phyloP scores from a whole-genome alignment of 2,797 vertebrate species.

The Helicolenus hilgendorfi region DNA sequence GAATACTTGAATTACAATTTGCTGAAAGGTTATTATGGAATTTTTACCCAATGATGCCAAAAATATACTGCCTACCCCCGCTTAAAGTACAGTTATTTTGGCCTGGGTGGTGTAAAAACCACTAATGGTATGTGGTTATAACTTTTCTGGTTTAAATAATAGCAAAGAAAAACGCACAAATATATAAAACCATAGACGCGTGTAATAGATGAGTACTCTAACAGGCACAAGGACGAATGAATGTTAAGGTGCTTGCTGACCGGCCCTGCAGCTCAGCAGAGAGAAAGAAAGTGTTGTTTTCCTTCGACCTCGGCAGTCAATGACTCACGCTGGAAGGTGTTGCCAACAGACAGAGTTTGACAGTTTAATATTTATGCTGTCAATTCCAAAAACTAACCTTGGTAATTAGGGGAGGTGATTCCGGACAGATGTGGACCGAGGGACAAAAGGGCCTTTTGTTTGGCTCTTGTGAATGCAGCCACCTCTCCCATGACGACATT shows the following conservation, averaged over 20 bases:
- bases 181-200: neutral
- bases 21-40: too few relatives aligned
- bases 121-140: neutral
- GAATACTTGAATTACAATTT: too few relatives aligned
- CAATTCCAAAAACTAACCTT: constrained; percentile 83
- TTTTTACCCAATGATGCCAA: too few relatives aligned
- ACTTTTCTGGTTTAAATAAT: neutral
- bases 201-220: neutral
- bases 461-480: constrained; percentile 56
- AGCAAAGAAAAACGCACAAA: neutral
- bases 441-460: constrained; percentile 84
- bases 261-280: constrained; percentile 15
- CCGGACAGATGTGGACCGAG: constrained; percentile 84
- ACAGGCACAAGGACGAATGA: constrained; percentile 5
- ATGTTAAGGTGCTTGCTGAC: constrained; percentile 16
- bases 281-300: constrained; percentile 71
- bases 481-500: constrained; percentile 76
- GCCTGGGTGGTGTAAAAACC: neutral
- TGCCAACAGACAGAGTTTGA: constrained; percentile 84
- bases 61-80: too few relatives aligned
- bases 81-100: neutral
- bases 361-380: constrained; percentile 89
- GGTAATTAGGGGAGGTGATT: constrained; percentile 84
- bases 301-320: constrained; percentile 51
- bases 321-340: constrained; percentile 84